Evolutionary conservation across 2,888 invertebrate genomes (phyloP).

Genomic region (Acronicta leporina): DNA sequence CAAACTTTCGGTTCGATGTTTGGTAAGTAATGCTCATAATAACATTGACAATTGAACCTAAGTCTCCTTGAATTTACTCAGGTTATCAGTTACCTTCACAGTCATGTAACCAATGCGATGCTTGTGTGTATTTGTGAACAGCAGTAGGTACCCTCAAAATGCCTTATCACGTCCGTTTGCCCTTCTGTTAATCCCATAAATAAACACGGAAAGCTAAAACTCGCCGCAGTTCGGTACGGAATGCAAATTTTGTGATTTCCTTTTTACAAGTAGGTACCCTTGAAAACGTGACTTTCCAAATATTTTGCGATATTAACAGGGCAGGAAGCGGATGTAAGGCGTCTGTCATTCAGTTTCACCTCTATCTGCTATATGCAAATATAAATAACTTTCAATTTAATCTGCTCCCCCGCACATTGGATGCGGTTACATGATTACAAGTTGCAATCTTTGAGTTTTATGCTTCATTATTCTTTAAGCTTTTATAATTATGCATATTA

Average conservation of each 20-base stretch:
- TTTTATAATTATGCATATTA: conserved; percentile 41
- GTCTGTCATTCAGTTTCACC: conserved; percentile 50
- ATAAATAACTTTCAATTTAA: conserved; percentile 53
- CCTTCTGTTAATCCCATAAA: conserved; percentile 70
- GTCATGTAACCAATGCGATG: conserved; percentile 20
- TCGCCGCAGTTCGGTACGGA: conserved; percentile 32
- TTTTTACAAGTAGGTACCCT: conserved; percentile 67
- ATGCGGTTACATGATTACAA: conserved; percentile 14
- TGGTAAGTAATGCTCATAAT: conserved; percentile 7
- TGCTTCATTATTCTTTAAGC: conserved; percentile 14
- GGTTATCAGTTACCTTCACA: conserved; percentile 54
- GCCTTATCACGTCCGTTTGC: conserved; percentile 63
- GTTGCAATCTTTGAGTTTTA: conserved; percentile 12
- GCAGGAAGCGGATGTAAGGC: conserved; percentile 63
- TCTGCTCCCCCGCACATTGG: conserved; percentile 29
- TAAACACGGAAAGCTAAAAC: conserved; percentile 69
- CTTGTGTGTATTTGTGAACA: conserved; percentile 34
- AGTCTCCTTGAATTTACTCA: conserved; percentile 44
- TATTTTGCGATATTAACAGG: conserved; percentile 54
- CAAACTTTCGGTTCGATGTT: neutral
- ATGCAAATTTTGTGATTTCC: conserved; percentile 67
- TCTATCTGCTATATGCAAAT: conserved; percentile 50
- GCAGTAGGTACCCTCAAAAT: conserved; percentile 52
- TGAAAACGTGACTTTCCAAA: conserved; percentile 73
- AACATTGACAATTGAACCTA: conserved; percentile 21